phyloP scores from a whole-genome alignment of 2,113 vertebrate species.

The Gadus chalcogrammus region DNA sequence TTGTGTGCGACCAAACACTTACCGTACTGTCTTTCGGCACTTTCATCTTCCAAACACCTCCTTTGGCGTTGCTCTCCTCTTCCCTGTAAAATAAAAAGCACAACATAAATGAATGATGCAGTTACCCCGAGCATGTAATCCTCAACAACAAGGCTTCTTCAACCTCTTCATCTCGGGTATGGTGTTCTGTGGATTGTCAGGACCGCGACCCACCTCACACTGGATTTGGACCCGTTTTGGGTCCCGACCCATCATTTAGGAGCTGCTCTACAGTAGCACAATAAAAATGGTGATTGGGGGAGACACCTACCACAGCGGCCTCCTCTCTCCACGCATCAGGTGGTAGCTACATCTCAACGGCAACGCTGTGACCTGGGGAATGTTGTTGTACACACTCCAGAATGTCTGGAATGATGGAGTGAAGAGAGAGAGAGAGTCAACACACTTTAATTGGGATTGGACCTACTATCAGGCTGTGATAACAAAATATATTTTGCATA shows the following conservation, averaged over 20 bases:
- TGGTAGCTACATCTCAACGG: slow-evolving; percentile 91
- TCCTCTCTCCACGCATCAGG: slow-evolving; percentile 90
- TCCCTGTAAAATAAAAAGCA: slow-evolving; percentile 75
- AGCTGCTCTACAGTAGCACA: neutral
- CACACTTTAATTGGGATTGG: too few species aligned
- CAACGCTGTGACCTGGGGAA: slow-evolving; percentile 83
- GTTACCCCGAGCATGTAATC: too few species aligned
- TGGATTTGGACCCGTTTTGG: neutral
- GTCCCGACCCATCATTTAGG: neutral
- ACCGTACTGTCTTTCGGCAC: slow-evolving; percentile 89
- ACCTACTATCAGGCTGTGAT: too few species aligned
- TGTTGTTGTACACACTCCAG: slow-evolving; percentile 99
- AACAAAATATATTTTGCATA: too few species aligned
- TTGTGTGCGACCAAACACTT: slow-evolving; percentile 44
- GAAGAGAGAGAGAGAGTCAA: slow-evolving; percentile 1
- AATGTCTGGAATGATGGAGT: slow-evolving; percentile 77
- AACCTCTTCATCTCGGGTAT: too few species aligned
- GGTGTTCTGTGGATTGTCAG: too few species aligned
- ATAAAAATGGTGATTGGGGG: neutral
- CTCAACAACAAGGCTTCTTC: too few species aligned
- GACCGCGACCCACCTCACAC: too few species aligned
- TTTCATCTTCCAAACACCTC: slow-evolving; percentile 96
- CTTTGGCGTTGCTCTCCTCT: slow-evolving; percentile 94
- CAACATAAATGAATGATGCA: too few species aligned
- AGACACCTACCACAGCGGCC: slow-evolving; percentile 84